Conservation (phyloP, 2,888 invertebrate species). For the Mesopsocus fuscifrons region DNA sequence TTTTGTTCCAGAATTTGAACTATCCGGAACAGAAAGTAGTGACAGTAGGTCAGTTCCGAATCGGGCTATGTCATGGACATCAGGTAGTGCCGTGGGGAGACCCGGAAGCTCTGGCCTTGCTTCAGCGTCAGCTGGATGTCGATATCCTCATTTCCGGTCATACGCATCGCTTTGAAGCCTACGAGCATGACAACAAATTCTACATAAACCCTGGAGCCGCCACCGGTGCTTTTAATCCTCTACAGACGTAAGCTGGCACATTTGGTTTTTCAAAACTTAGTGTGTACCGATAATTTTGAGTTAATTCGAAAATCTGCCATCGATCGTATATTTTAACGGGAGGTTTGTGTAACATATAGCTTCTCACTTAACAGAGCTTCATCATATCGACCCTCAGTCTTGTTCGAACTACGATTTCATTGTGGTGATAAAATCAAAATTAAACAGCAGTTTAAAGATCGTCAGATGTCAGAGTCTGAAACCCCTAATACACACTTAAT, state of each 20-base stretch:
- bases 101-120: conserved; percentile 76
- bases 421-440: too few species aligned
- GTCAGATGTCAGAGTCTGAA: too few species aligned
- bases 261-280: too few species aligned
- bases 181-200: conserved; percentile 96
- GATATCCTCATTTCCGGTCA: conserved; percentile 98
- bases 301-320: too few species aligned
- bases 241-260: conserved; percentile 58
- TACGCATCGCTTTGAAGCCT: conserved; percentile 95
- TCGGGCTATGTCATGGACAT: conserved; percentile 94
- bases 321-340: conserved; percentile 9
- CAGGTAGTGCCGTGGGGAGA: conserved; percentile 97
- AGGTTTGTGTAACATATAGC: too few species aligned
- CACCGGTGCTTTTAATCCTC: conserved; percentile 89
- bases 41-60: conserved; percentile 95
- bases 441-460: too few species aligned
- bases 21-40: conserved; percentile 98
- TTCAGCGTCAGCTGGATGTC: conserved; percentile 93
- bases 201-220: conserved; percentile 99
- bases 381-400: too few species aligned
- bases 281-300: too few species aligned
- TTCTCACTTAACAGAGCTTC: neutral
- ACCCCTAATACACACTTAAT: too few species aligned
- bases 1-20: conserved; percentile 51
- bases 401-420: too few species aligned